phyloP scores from a whole-genome alignment of 2,888 invertebrate genomes.

The Fissipunctia ypsillon region DNA sequence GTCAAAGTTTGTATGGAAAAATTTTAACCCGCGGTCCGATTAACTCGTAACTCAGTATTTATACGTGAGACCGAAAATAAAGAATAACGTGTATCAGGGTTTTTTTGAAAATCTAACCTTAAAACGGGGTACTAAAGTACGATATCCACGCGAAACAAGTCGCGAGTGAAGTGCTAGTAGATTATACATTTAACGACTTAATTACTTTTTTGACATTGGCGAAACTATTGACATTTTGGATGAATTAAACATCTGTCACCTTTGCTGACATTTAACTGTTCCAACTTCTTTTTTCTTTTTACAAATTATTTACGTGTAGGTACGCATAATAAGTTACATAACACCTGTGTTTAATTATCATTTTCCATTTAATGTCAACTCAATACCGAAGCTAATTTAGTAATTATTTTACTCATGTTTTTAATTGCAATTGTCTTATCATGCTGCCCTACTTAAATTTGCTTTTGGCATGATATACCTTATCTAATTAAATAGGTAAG shows the following conservation, averaged over 20 bases:
- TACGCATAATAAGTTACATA: neutral
- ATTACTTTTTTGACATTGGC: neutral
- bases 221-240: neutral
- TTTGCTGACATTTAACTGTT: neutral
- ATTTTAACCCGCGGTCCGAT: too few relatives aligned
- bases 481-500: neutral
- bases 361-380: neutral
- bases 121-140: too few relatives aligned
- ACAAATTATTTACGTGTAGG: neutral
- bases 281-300: neutral
- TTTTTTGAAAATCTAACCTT: too few relatives aligned
- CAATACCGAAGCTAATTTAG: neutral
- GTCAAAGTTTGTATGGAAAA: too few relatives aligned
- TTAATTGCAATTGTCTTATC: conserved; percentile 6
- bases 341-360: neutral
- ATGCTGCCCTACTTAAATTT: too few relatives aligned
- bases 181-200: too few relatives aligned
- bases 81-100: too few relatives aligned
- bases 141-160: too few relatives aligned
- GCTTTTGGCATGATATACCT: neutral
- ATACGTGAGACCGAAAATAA: too few relatives aligned
- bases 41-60: too few relatives aligned
- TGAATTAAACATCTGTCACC: neutral
- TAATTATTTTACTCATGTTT: neutral
- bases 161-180: too few relatives aligned